Evolutionary conservation across 2,888 invertebrate species (phyloP).

Genomic region (Drosophila differens): DNA sequence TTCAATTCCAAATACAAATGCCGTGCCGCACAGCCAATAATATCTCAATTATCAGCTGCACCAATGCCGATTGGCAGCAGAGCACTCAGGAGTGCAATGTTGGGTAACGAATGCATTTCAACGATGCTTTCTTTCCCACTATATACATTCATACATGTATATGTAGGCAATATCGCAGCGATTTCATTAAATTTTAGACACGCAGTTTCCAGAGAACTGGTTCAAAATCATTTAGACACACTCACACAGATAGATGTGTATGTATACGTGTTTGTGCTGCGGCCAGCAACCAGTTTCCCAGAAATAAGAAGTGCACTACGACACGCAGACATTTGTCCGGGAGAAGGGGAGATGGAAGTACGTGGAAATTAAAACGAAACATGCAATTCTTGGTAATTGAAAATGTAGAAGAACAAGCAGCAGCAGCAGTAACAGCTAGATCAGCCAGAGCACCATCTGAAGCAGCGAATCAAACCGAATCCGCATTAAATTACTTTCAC

Average conservation of each 20-base stretch:
- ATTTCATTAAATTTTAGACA: conserved; percentile 81
- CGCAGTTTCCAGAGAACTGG: conserved; percentile 78
- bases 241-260: conserved; percentile 20
- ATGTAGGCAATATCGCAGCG: conserved; percentile 44
- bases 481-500: conserved; percentile 80
- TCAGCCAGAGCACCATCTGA: neutral
- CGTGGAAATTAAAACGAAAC: conserved; percentile 78
- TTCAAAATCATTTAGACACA: conserved; percentile 75
- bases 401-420: conserved; percentile 39
- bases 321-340: conserved; percentile 47
- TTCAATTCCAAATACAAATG: conserved; percentile 61
- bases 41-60: conserved; percentile 73
- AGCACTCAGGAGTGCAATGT: conserved; percentile 18
- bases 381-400: conserved; percentile 80
- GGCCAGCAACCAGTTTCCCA: conserved; percentile 62
- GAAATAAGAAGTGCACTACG: conserved; percentile 67
- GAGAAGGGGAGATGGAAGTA: conserved; percentile 31
- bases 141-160: neutral
- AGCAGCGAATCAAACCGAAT: conserved; percentile 25
- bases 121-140: conserved; percentile 43
- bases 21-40: conserved; percentile 64
- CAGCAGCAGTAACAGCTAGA: neutral
- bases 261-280: conserved; percentile 1
- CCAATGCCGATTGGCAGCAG: conserved; percentile 41
- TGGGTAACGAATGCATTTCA: conserved; percentile 56